Base-by-base conservation (phyloP, 1,140 invertebrate genomes). In the Stegodyphus dumicola region DNA sequence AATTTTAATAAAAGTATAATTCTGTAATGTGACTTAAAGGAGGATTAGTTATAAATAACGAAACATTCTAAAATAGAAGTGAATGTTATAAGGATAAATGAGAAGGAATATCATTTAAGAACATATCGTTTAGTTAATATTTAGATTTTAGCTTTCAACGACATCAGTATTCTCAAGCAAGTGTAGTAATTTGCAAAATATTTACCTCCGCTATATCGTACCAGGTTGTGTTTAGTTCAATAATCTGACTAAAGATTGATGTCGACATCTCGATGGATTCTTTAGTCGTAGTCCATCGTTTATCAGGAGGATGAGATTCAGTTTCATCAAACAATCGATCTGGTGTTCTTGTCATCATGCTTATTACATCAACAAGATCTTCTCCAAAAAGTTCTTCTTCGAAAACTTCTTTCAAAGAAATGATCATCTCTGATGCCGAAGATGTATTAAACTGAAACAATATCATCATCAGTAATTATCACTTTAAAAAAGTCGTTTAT, bases 371-470 rank as follows among this genome's bases (percentile, higher is more conserved):
- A 4, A 54, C 64, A 3, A 85, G 75, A 51, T 85, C 83, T 49
- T 85, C 75, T 6, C 73, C 83, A 51, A 85, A 77, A 17, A 77
- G 56, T 60, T 85, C 74, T 33, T 77, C 70, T 53, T 49, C 4
- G 33, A 85, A 85, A 6, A 60, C 33, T 3, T 70, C 17, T 17
- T 65, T 70, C 15, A 85, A 48, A 11, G 70, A 5, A 51, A 7
- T 7, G 17, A 85, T 17, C n/a, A 52, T 33, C 5, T 85, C 65
- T 49, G 51, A 7, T 7, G 73, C 52, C 3, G 74, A 17, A 18
- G 75, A 77, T 2, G n/a, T 60, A n/a, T 85, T 71, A 18, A 77
- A 77, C 83, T 85, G n/a, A 65, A 85, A 85, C 15, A 60, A 60
- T 11, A 15, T 33, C 3, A 33, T 33, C 33, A 33, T 33, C 33